These are phyloP conservation scores for Bombyx huttoni DNA, from an alignment of 2,888 invertebrate genomes.

Conservation along the genomic window DNA sequence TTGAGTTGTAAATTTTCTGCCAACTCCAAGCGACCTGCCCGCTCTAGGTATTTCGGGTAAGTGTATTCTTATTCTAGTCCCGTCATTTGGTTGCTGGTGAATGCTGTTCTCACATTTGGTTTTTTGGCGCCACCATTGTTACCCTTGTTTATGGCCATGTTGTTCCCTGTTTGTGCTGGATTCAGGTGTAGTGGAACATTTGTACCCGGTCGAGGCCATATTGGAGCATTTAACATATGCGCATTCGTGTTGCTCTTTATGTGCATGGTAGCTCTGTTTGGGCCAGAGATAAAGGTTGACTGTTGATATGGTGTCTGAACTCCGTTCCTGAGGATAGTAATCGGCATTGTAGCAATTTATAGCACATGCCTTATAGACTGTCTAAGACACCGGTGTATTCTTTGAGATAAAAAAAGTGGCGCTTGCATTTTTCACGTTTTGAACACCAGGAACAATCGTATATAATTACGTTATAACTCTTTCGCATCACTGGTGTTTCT, in stretches of 20 bases:
- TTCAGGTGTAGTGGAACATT: slow-evolving; percentile 7
- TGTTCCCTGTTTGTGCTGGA: slow-evolving; percentile 13
- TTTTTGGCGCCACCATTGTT: slow-evolving; percentile 26
- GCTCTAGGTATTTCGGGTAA: too few relatives aligned
- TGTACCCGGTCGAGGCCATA: slow-evolving; percentile 8
- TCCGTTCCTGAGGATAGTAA: slow-evolving; percentile 7
- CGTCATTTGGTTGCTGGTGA: slow-evolving; percentile 81
- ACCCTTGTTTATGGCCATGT: slow-evolving; percentile 17
- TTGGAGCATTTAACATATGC: neutral
- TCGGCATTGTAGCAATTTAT: too few relatives aligned
- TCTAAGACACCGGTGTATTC: too few relatives aligned
- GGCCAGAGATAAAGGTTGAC: slow-evolving; percentile 3
- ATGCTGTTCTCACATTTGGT: slow-evolving; percentile 81
- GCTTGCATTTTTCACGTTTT: too few relatives aligned
- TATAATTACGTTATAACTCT: too few relatives aligned
- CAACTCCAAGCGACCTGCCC: too few relatives aligned
- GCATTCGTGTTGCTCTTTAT: slow-evolving; percentile 8
- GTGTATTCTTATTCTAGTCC: slow-evolving; percentile 84
- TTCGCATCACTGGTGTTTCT: too few relatives aligned
- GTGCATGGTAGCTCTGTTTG: slow-evolving; percentile 6
- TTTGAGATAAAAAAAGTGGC: too few relatives aligned
- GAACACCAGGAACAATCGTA: too few relatives aligned
- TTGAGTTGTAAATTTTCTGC: too few relatives aligned
- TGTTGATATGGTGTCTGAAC: slow-evolving; percentile 1
- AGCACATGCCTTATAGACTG: neutral